Conservation (phyloP, 2,888 invertebrate species). For the Pseudococcus viburni region DNA sequence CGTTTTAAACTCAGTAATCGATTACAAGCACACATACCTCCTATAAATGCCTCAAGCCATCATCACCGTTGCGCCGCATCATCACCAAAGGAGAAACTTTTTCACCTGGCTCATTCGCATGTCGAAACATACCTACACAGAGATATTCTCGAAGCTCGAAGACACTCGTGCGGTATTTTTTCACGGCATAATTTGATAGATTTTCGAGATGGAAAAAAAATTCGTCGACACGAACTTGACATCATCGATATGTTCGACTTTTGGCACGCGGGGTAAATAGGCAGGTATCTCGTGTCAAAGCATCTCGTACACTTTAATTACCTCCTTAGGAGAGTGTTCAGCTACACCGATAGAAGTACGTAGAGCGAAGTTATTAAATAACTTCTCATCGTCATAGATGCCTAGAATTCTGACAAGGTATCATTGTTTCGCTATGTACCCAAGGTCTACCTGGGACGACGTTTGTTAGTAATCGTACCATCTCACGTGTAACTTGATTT, state of each 20-base stretch:
- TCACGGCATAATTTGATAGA: neutral
- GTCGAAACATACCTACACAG: neutral
- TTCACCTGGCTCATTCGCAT: conserved; percentile 22
- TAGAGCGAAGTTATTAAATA: neutral
- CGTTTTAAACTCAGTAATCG: neutral
- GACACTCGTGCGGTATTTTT: conserved; percentile 5
- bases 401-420: neutral
- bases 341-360: no score
- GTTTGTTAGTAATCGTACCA: no score
- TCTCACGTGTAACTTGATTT: neutral
- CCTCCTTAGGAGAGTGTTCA: no score
- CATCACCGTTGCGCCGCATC: neutral
- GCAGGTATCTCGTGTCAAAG: conserved; percentile 1
- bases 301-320: conserved; percentile 23
- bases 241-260: neutral
- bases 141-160: neutral
- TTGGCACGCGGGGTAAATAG: neutral
- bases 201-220: neutral
- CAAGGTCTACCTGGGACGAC: no score
- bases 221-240: neutral
- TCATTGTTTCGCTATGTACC: neutral
- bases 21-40: conserved; percentile 6
- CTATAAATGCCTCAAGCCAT: neutral
- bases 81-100: conserved; percentile 35
- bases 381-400: neutral